These are phyloP conservation scores for Pentamera pediparva DNA, from an alignment of 53 echinoderm and acorn worm species.

Conservation along the genomic window DNA sequence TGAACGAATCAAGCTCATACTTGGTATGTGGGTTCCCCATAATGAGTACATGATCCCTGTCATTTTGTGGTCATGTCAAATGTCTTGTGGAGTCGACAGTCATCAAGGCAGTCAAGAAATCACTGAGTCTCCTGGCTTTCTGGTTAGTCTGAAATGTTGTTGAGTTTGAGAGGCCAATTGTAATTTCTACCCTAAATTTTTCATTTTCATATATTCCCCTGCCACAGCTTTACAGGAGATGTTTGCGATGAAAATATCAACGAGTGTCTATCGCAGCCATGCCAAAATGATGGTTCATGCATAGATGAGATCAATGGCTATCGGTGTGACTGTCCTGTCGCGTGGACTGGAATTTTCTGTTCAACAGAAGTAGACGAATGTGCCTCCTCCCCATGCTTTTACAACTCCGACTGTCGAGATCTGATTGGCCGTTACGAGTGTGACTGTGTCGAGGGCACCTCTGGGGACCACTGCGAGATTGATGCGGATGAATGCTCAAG, in stretches of 20 bases:
- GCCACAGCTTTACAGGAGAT: constrained; percentile 61
- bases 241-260: constrained; percentile 65
- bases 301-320: constrained; percentile 72
- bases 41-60: too few species aligned
- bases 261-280: constrained; percentile 79
- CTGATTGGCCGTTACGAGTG: constrained; percentile 68
- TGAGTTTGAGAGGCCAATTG: too few species aligned
- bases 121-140: too few species aligned
- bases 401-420: constrained; percentile 68
- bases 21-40: too few species aligned
- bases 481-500: constrained; percentile 78
- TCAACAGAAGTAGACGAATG: constrained; percentile 74
- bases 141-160: too few species aligned
- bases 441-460: constrained; percentile 58
- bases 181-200: background rate
- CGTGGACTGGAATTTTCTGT: constrained; percentile 81
- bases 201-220: background rate
- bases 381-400: constrained; percentile 68
- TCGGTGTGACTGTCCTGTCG: constrained; percentile 61
- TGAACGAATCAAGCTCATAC: too few species aligned
- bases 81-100: too few species aligned
- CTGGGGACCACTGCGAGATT: constrained; percentile 65
- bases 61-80: too few species aligned
- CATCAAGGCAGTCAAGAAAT: too few species aligned
- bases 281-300: constrained; percentile 72